Conservation (phyloP, 2,888 invertebrate genomes). For the Atherix ibis region DNA sequence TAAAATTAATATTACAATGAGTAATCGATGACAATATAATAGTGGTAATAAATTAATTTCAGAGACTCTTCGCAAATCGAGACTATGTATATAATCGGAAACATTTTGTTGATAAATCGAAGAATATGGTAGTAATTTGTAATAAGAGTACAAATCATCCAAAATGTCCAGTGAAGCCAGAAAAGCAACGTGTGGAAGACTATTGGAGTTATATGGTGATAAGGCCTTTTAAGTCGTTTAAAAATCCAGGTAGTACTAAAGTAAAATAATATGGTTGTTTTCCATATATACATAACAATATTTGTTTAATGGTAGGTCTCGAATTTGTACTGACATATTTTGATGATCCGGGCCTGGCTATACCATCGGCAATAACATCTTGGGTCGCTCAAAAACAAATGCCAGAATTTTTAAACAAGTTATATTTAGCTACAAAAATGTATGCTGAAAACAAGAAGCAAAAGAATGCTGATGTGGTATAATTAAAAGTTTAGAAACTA, state of each 20-base stretch:
- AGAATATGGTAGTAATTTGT: slow-evolving; percentile 44
- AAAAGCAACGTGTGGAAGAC: slow-evolving; percentile 56
- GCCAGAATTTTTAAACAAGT: slow-evolving; percentile 55
- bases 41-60: too few relatives aligned
- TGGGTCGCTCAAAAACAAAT: slow-evolving; percentile 65
- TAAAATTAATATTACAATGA: slow-evolving; percentile 27
- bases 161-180: slow-evolving; percentile 45
- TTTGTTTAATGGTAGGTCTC: slow-evolving; percentile 36
- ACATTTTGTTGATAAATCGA: slow-evolving; percentile 40
- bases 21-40: too few relatives aligned
- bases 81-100: slow-evolving; percentile 73
- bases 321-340: slow-evolving; percentile 78
- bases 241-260: slow-evolving; percentile 28
- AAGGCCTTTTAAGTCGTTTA: slow-evolving; percentile 37
- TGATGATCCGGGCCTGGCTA: slow-evolving; percentile 66
- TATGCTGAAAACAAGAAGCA: slow-evolving; percentile 38
- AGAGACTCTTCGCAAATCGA: slow-evolving; percentile 68
- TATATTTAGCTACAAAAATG: slow-evolving; percentile 50
- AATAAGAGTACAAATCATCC: slow-evolving; percentile 57
- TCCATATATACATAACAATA: slow-evolving; percentile 1
- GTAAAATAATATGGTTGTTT: slow-evolving; percentile 6
- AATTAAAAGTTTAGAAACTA: not conserved
- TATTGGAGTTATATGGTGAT: slow-evolving; percentile 83
- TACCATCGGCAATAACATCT: slow-evolving; percentile 52
- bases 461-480: not conserved